phyloP scores from a whole-genome alignment of 2,888 invertebrate genomes.

The Eurytoma californica region DNA sequence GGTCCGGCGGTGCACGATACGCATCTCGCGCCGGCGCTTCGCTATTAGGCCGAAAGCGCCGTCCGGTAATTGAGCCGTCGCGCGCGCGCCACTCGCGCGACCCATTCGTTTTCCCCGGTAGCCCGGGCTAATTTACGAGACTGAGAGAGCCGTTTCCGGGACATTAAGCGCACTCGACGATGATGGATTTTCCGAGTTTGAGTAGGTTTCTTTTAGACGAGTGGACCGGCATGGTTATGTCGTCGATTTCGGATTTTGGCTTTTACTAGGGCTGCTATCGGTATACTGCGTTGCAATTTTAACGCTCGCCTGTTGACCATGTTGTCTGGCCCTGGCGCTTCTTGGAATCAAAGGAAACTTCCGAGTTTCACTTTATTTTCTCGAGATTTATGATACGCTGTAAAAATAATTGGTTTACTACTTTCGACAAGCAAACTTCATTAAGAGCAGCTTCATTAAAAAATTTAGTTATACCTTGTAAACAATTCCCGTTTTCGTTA shows the following conservation, averaged over 20 bases:
- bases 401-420: too few relatives aligned
- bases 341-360: too few relatives aligned
- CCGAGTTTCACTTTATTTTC: too few relatives aligned
- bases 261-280: background rate
- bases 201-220: background rate
- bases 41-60: background rate
- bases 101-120: conserved; percentile 13
- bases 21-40: conserved; percentile 24
- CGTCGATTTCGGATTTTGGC: background rate
- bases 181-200: conserved; percentile 27
- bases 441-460: too few relatives aligned
- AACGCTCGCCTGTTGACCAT: too few relatives aligned
- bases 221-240: background rate
- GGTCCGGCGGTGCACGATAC: conserved; percentile 16
- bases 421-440: too few relatives aligned
- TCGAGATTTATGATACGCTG: too few relatives aligned
- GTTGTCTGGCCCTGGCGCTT: too few relatives aligned
- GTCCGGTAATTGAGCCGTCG: conserved; percentile 40
- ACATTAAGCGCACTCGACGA: conserved; percentile 8
- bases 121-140: conserved; percentile 29
- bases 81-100: background rate
- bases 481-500: background rate
- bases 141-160: conserved; percentile 3
- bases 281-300: too few relatives aligned
- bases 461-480: too few relatives aligned